These are phyloP conservation scores for Bolinopsis microptera DNA, from an alignment of 37 sponge, comb jelly and placozoan species.

Conservation along the genomic window DNA sequence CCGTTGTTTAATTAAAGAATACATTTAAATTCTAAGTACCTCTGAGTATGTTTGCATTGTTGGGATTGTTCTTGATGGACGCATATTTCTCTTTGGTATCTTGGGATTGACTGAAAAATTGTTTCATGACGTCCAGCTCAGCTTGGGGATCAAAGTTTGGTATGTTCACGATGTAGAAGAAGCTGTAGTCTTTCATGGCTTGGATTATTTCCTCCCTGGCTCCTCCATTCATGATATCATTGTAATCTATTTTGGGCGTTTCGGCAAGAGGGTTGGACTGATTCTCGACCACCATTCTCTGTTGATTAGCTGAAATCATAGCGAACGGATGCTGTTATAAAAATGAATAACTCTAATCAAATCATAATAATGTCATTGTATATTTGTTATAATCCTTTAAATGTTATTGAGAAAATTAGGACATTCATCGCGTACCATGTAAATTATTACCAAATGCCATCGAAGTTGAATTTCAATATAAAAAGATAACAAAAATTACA, in stretches of 20 bases:
- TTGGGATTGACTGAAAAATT: not conserved
- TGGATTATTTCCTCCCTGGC: not conserved
- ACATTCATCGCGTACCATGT: no score
- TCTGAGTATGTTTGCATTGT: not conserved
- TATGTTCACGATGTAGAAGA: conserved; percentile 56
- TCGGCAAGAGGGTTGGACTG: not conserved
- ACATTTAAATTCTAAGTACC: no score
- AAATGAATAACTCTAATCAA: no score
- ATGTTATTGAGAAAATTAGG: no score
- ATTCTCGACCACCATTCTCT: not conserved
- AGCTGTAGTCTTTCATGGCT: not conserved
- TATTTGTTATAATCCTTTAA: no score
- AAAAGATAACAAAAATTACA: no score
- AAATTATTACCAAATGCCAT: no score
- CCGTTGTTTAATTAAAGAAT: no score
- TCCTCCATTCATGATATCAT: not conserved
- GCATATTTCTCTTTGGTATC: not conserved
- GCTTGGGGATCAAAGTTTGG: not conserved
- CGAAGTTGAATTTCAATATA: no score
- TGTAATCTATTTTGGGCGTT: not conserved
- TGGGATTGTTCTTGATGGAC: conserved; percentile 16
- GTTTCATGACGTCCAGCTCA: not conserved
- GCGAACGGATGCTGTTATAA: no score
- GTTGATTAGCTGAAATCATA: no score
- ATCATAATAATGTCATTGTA: no score